Percentiles rank a stretch among this genome's conserved stretches.
Conservation (phyloP, 1,140 invertebrate genomes). For the Pachypeltis micranthus region DNA sequence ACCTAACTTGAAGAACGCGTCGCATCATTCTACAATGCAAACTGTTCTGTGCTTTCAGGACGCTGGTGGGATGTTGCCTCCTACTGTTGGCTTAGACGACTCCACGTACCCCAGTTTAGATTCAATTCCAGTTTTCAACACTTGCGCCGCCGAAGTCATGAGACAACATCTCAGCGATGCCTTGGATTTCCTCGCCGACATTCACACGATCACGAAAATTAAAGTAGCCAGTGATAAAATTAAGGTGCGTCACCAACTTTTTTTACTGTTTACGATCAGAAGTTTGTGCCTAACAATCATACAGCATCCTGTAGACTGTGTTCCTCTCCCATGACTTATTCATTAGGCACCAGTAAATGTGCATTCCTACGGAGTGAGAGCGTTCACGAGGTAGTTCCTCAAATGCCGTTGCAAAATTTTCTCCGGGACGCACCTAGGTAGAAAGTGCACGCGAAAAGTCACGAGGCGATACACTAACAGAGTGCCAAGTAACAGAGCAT, state of each 20-base stretch:
- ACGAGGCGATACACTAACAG: too few relatives aligned
- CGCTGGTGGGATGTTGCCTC: constrained; percentile 61
- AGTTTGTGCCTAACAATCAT: too few relatives aligned
- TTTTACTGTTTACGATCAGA: not conserved
- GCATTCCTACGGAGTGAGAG: too few relatives aligned
- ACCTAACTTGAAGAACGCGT: not conserved
- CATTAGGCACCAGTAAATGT: too few relatives aligned
- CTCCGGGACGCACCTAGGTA: too few relatives aligned
- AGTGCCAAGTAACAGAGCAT: too few relatives aligned
- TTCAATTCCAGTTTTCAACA: constrained; percentile 49
- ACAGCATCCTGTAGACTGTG: too few relatives aligned
- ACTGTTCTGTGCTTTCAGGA: constrained; percentile 45
- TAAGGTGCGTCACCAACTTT: constrained; percentile 2
- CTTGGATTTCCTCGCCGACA: constrained; percentile 89
- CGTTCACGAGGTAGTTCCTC: too few relatives aligned
- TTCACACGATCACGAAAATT: constrained; percentile 91
- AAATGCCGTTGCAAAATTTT: too few relatives aligned
- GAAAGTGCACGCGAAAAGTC: too few relatives aligned
- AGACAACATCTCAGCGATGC: constrained; percentile 84
- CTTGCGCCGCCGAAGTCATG: constrained; percentile 85
- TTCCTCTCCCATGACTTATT: too few relatives aligned
- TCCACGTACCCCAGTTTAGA: constrained; percentile 36
- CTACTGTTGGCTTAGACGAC: constrained; percentile 44
- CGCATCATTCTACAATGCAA: not conserved
- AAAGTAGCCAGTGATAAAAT: constrained; percentile 52